phyloP scores from a whole-genome alignment of 2,888 invertebrate genomes.

The Amphipoea oculea region DNA sequence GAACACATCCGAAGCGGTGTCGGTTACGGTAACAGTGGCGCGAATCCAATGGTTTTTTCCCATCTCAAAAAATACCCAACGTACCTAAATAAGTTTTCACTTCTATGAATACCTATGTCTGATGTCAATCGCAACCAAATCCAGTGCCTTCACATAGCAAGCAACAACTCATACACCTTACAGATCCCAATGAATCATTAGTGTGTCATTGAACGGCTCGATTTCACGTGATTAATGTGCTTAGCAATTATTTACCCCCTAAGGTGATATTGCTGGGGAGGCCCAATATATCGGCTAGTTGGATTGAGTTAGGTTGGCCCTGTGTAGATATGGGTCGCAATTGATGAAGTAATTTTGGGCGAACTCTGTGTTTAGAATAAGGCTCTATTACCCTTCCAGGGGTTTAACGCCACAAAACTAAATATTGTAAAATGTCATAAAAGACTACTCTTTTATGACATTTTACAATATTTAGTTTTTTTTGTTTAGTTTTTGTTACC shows the following conservation, averaged over 20 bases:
- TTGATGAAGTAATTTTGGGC: conserved; percentile 5
- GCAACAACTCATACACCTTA: conserved; percentile 48
- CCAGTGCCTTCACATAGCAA: conserved; percentile 4
- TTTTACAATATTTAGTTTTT: too few species aligned
- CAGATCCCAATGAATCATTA: conserved; percentile 73
- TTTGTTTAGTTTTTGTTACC: too few species aligned
- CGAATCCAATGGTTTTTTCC: too few species aligned
- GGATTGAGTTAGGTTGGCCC: conserved; percentile 33
- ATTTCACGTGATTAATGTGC: conserved; percentile 75
- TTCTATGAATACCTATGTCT: too few species aligned
- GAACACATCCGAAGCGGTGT: too few species aligned
- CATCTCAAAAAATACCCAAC: too few species aligned
- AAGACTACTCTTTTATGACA: neutral
- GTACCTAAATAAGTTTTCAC: too few species aligned
- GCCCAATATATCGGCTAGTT: conserved; percentile 45
- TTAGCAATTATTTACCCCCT: conserved; percentile 74
- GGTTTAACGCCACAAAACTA: neutral
- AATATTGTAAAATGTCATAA: neutral
- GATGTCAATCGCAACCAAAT: conserved; percentile 20
- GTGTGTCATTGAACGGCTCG: conserved; percentile 70
- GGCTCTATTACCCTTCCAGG: neutral
- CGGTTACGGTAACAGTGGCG: too few species aligned
- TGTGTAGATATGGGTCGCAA: neutral
- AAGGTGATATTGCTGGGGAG: conserved; percentile 58
- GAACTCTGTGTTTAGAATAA: neutral